These are phyloP conservation scores for Gryllus longicercus DNA, from an alignment of 2,888 invertebrate genomes.

Conservation along the genomic window DNA sequence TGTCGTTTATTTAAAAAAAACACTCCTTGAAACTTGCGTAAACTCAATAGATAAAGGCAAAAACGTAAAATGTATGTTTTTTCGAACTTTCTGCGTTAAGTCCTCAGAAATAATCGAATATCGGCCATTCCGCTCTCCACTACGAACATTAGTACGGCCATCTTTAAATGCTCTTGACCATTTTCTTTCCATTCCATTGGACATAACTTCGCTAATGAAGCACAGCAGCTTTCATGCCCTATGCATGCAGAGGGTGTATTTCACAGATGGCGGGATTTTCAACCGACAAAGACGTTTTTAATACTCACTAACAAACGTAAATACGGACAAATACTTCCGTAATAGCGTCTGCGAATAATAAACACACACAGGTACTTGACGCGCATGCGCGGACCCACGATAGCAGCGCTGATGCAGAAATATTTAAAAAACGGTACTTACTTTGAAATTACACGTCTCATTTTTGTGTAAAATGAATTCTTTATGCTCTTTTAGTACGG, in stretches of 20 bases:
- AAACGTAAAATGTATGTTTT: not conserved
- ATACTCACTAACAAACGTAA: not conserved
- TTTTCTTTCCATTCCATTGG: not conserved
- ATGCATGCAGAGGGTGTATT: not conserved
- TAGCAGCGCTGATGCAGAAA: not conserved
- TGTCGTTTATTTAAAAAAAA: not conserved
- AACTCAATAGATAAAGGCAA: not conserved
- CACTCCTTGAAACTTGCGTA: not conserved
- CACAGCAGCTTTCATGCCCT: not conserved
- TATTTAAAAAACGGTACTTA: no score
- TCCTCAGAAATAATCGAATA: not conserved
- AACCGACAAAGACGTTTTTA: not conserved
- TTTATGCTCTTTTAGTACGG: no score
- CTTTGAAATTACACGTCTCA: no score
- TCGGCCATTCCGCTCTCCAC: not conserved
- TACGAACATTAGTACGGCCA: not conserved
- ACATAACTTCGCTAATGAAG: not conserved
- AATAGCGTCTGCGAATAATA: not conserved
- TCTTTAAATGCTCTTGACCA: not conserved
- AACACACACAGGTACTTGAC: not conserved
- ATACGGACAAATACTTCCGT: no score
- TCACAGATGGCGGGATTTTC: not conserved
- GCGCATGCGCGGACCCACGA: not conserved
- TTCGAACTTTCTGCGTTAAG: not conserved
- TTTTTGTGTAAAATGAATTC: no score